Conservation (phyloP, 2,888 invertebrate species). For the Brachycybe producta region DNA sequence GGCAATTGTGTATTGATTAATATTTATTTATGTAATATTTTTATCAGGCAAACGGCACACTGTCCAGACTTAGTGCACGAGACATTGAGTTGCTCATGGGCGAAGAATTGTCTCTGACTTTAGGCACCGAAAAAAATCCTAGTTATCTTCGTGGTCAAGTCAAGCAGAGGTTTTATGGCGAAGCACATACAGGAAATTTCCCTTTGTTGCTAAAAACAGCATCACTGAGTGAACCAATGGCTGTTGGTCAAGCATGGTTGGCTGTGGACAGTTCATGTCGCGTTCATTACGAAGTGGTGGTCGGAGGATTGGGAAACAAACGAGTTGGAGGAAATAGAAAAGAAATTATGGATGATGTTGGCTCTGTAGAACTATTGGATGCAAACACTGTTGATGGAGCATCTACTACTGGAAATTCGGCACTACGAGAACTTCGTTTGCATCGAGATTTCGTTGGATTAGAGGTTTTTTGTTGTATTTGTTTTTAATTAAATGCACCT, state of each 20-base stretch:
- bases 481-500: neutral
- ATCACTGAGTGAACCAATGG: constrained; percentile 18
- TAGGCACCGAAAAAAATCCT: constrained; percentile 41
- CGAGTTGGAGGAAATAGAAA: constrained; percentile 1
- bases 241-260: constrained; percentile 66
- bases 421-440: too few relatives aligned
- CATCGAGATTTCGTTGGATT: too few relatives aligned
- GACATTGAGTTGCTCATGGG: constrained; percentile 69
- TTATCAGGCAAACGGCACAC: constrained; percentile 50
- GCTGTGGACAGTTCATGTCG: constrained; percentile 66
- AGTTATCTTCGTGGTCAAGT: constrained; percentile 56
- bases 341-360: constrained; percentile 19
- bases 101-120: constrained; percentile 55
- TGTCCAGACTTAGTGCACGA: constrained; percentile 62
- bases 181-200: constrained; percentile 43
- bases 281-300: constrained; percentile 59
- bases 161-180: constrained; percentile 54
- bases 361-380: constrained; percentile 18
- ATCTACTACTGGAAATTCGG: neutral
- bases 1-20: too few relatives aligned
- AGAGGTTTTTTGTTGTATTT: too few relatives aligned
- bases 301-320: constrained; percentile 4
- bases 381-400: neutral
- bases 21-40: constrained; percentile 4
- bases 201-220: constrained; percentile 27